Base-by-base conservation (phyloP, 2,888 invertebrate species). In the Bimastos eiseni region DNA sequence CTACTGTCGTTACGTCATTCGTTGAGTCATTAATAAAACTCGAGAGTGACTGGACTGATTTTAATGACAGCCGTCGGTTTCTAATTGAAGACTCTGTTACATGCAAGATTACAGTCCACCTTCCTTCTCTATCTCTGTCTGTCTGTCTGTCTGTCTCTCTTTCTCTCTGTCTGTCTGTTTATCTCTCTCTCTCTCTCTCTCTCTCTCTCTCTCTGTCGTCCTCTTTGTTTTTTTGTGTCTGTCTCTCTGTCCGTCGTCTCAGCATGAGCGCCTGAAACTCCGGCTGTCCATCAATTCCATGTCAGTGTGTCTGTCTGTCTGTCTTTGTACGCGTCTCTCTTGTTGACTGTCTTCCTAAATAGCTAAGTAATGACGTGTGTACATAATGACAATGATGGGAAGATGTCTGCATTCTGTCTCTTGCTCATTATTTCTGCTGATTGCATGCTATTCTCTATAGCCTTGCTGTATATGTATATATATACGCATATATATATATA, bases 231-330 rank as follows among this genome's bases (percentile, higher is more conserved):
- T 30, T 5, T 11, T 24, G 5, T 55, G 30, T 70, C 49, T 49
- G 49, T 49, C 21, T 15, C 30, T n/a, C 30, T 70, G 70, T n/a
- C 11, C 11, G 70, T 30, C n/a, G 6, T n/a, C n/a, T 70, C n/a
- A 17, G 8, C 11, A 70, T 70, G 70, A 1, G n/a, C 1, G 70
- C 8, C 70, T 70, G n/a, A 70, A n/a, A 30, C n/a, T 70, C 3
- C n/a, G 70, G 30, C n/a, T 70, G 11, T n/a, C n/a, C 70, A 8
- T 70, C 8, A 30, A n/a, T 70, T 70, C n/a, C 4, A 8, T 30
- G 70, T n/a, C 70, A n/a, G 70, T 70, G 30, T 70, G 70, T n/a
- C 70, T 70, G 70, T n/a, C 70, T 70, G 70, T 70, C 70, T 70
- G 70, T n/a, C 70, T 70, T 70, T n/a, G 70, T 70, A 30, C n/a